A percentile compares a stretch with the other conserved stretches of the same genome.
Conservation (phyloP, 2,113 vertebrate genomes). For the Malurus elegans region DNA sequence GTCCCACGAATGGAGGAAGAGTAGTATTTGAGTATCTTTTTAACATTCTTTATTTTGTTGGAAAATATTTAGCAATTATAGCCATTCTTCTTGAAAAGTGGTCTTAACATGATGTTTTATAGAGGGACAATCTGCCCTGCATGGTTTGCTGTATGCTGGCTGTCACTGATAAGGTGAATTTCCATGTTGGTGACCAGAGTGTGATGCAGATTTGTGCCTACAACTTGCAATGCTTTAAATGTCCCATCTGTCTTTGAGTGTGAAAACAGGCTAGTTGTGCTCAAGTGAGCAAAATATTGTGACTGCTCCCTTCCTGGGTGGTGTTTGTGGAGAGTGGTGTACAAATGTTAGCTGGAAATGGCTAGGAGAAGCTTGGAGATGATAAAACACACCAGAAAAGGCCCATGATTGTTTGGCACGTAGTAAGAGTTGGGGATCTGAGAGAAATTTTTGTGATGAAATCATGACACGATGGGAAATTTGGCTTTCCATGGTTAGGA, state of each 20-base stretch:
- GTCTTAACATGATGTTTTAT: not conserved
- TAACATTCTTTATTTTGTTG: not conserved
- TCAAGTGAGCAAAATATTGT: constrained; percentile 18
- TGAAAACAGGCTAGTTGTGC: constrained; percentile 20
- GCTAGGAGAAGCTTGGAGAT: not conserved
- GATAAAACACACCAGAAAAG: not conserved
- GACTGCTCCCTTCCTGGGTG: constrained; percentile 13
- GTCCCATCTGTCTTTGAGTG: not conserved
- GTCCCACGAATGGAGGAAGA: not conserved
- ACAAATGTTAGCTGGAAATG: not conserved
- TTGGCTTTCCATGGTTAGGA: not conserved
- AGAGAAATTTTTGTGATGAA: not conserved
- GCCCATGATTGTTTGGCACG: not conserved
- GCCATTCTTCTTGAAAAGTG: not conserved
- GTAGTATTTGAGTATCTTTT: not conserved
- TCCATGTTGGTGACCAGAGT: not conserved
- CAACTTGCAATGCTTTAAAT: not conserved
- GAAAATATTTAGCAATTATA: not conserved
- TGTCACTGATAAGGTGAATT: not conserved
- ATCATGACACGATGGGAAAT: not conserved
- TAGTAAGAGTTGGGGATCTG: not conserved
- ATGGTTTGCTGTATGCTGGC: not conserved
- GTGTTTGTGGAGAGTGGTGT: not conserved
- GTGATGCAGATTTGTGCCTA: not conserved
- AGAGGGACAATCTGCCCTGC: not conserved